These are phyloP conservation scores for Tetramorium parvispinum DNA, from an alignment of 1,140 invertebrate genomes.

Conservation along the genomic window DNA sequence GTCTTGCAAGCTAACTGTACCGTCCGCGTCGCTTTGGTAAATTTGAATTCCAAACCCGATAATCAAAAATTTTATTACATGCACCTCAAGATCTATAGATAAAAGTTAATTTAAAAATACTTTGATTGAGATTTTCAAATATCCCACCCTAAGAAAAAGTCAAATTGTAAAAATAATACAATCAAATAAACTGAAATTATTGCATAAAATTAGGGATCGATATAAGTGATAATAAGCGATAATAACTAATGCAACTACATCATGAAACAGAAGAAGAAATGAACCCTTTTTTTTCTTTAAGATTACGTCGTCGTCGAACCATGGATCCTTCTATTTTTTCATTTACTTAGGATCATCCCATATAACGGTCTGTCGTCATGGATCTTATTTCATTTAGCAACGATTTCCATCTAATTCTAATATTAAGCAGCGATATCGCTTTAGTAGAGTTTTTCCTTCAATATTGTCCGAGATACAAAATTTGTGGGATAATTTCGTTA, in stretches of 20 bases:
- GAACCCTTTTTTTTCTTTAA: neutral
- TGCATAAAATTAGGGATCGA: neutral
- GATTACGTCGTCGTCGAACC: neutral
- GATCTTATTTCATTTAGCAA: slow-evolving; percentile 61
- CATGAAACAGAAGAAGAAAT: neutral
- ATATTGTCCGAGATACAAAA: neutral
- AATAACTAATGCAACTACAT: neutral
- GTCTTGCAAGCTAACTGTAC: neutral
- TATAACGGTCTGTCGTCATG: slow-evolving; percentile 58
- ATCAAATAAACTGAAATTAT: neutral
- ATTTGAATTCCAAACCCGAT: slow-evolving; percentile 12
- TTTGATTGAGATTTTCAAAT: neutral
- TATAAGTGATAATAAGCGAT: neutral
- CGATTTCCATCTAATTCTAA: neutral
- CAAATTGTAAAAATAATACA: neutral
- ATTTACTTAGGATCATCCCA: slow-evolving; percentile 41
- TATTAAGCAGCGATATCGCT: slow-evolving; percentile 17
- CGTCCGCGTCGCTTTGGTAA: neutral
- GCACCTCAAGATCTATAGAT: neutral
- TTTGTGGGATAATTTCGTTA: neutral
- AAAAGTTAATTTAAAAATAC: slow-evolving; percentile 11
- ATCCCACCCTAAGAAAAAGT: neutral
- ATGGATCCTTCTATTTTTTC: slow-evolving; percentile 27
- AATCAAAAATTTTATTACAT: neutral
- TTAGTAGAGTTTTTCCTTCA: neutral